These are phyloP conservation scores for Diplazon laetatorius DNA, from an alignment of 2,888 invertebrate species.

Conservation along the genomic window DNA sequence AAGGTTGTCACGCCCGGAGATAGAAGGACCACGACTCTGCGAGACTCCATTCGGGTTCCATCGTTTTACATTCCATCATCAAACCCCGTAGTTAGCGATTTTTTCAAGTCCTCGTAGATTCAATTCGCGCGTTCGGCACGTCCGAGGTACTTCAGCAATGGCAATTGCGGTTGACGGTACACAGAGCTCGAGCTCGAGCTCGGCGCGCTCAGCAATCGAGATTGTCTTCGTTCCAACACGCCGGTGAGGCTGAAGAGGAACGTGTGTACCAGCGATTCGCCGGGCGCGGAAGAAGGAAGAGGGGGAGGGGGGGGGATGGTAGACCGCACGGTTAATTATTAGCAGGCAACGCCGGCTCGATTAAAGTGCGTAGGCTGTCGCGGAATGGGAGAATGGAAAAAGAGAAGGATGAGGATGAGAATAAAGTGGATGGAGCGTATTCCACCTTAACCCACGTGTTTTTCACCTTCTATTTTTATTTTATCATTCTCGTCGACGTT, in stretches of 20 bases:
- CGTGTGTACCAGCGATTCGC: slow-evolving; percentile 44
- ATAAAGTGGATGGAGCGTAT: slow-evolving; percentile 32
- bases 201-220: slow-evolving; percentile 56
- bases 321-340: slow-evolving; percentile 60
- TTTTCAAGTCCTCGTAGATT: slow-evolving; percentile 59
- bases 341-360: slow-evolving; percentile 63
- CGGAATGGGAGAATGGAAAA: slow-evolving; percentile 25
- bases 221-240: slow-evolving; percentile 62
- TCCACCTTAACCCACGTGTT: slow-evolving; percentile 41
- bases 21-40: slow-evolving; percentile 4
- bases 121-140: slow-evolving; percentile 61
- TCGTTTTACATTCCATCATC: slow-evolving; percentile 12
- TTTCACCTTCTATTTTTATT: slow-evolving; percentile 41
- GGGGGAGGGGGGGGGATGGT: slow-evolving; percentile 4
- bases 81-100: slow-evolving; percentile 50
- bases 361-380: slow-evolving; percentile 64
- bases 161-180: slow-evolving; percentile 22
- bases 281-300: slow-evolving; percentile 24
- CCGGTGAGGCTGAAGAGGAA: slow-evolving; percentile 55
- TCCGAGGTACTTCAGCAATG: slow-evolving; percentile 37
- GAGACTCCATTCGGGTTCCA: slow-evolving; percentile 5
- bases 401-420: slow-evolving; percentile 27
- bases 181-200: slow-evolving; percentile 38
- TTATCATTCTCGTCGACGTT: slow-evolving; percentile 39
- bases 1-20: background rate